Conservation (phyloP, 2,113 vertebrate species). For the Amazona vittata region DNA sequence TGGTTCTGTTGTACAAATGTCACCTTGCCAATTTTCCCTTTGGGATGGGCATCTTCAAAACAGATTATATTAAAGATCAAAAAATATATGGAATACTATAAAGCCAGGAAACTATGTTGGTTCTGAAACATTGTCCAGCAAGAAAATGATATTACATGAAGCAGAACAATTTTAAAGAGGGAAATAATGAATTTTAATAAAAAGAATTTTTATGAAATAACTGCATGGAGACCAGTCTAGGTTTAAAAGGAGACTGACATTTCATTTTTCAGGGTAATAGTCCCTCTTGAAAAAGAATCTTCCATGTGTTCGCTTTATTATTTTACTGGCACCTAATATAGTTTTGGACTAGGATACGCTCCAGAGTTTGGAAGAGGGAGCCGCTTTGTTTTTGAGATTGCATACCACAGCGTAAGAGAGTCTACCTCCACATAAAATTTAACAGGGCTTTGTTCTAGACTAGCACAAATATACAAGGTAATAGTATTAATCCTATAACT, state of each 20-base stretch:
- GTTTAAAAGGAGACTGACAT: constrained; percentile 70
- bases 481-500: constrained; percentile 17
- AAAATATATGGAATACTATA: constrained; percentile 37
- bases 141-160: constrained; percentile 51
- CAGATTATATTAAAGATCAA: constrained; percentile 52
- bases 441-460: constrained; percentile 45
- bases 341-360: constrained; percentile 62
- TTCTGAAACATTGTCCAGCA: constrained; percentile 54
- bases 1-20: neutral
- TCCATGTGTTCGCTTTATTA: constrained; percentile 76
- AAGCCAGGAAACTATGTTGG: constrained; percentile 14
- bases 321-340: constrained; percentile 75
- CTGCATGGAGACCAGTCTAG: constrained; percentile 55
- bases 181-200: constrained; percentile 70
- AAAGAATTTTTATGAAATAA: constrained; percentile 66
- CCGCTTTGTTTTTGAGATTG: constrained; percentile 52
- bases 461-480: constrained; percentile 22
- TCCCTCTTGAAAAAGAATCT: constrained; percentile 66
- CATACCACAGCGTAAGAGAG: constrained; percentile 47
- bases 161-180: constrained; percentile 65
- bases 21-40: neutral
- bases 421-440: constrained; percentile 55
- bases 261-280: constrained; percentile 62
- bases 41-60: constrained; percentile 37
- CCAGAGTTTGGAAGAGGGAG: neutral